Evolutionary conservation across 2,113 vertebrate species (phyloP).

Genomic region (Phycodurus eques): DNA sequence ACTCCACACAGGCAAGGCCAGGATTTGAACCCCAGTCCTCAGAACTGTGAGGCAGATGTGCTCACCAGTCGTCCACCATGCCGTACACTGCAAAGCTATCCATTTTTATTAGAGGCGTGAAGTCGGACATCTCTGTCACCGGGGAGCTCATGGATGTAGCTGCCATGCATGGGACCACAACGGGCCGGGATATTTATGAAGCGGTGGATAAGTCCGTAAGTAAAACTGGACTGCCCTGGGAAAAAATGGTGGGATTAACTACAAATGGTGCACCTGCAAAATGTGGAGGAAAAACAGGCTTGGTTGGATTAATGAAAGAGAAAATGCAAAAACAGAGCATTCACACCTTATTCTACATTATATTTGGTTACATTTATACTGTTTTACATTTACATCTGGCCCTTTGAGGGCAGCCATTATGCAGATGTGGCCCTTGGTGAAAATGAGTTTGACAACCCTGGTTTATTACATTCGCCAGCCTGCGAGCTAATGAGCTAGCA

Average conservation of each 20-base stretch:
- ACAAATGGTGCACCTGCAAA: slow-evolving; percentile 14
- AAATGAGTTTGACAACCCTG: too few species aligned
- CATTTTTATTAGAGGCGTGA: slow-evolving; percentile 20
- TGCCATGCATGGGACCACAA: slow-evolving; percentile 15
- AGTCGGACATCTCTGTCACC: slow-evolving; percentile 8
- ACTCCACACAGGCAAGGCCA: too few species aligned
- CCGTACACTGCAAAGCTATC: slow-evolving; percentile 5
- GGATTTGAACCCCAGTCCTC: too few species aligned
- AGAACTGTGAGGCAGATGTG: too few species aligned
- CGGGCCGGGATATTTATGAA: slow-evolving; percentile 1
- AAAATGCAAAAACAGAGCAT: slow-evolving; percentile 5
- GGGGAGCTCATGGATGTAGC: slow-evolving; percentile 25
- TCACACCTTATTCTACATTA: too few species aligned
- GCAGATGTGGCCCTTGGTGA: too few species aligned
- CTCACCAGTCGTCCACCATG: too few species aligned
- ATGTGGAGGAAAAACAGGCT: slow-evolving; percentile 11
- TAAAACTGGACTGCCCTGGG: slow-evolving; percentile 14
- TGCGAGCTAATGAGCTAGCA: too few species aligned
- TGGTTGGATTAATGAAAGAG: slow-evolving; percentile 11
- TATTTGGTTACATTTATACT: too few species aligned
- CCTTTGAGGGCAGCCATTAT: too few species aligned
- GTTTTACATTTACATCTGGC: too few species aligned
- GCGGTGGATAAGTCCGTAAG: slow-evolving; percentile 19
- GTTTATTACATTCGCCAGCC: too few species aligned
- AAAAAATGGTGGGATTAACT: slow-evolving; percentile 27